Evolutionary conservation across 2,888 invertebrate species (phyloP), one percentile per base, ranked within the genome.

Genomic region (Minunthozetes semirufus): DNA sequence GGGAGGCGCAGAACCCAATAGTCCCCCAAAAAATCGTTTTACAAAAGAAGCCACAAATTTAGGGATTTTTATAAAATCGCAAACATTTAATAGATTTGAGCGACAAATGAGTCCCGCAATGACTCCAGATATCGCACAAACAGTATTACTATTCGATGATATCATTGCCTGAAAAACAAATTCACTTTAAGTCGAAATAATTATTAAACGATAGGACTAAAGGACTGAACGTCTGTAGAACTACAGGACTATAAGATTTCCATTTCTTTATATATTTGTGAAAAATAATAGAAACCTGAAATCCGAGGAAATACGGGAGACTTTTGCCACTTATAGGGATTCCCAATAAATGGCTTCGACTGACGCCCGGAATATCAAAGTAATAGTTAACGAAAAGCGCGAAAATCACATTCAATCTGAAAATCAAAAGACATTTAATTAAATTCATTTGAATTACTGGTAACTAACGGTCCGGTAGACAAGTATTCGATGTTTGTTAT

Each of bases 251-350:
- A n/a, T n/a, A n/a, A n/a, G n/a, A n/a, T n/a, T n/a, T n/a, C n/a
- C n/a, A n/a, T n/a, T n/a, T n/a, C n/a, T n/a, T n/a, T n/a, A n/a
- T n/a, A n/a, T n/a, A n/a, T n/a, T n/a, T n/a, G n/a, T n/a, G n/a
- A n/a, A n/a, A n/a, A 11, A 56, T 22, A 5, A 61, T 27, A 42
- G 19, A 29, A 76, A 85, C 84, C 82, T 86, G 86, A 33, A 86
- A 80, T 4, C 86, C 86, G 17, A 86, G 80, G 17, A 86, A 81
- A 79, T 86, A 86, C 3, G 84, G 84, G 70, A 86, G 80, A 3
- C 85, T 85, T 79, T 86, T 86, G n/a, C 85, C 85, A 1, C 86
- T 86, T 74, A 86, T 83, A 11, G 86, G 86, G 29, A 86, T 81
- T 3, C 86, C 85, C 76, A 84, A 79, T 8, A 85, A 80, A 78